Conservation (phyloP, 2,888 invertebrate species). For the Myathropa florea region DNA sequence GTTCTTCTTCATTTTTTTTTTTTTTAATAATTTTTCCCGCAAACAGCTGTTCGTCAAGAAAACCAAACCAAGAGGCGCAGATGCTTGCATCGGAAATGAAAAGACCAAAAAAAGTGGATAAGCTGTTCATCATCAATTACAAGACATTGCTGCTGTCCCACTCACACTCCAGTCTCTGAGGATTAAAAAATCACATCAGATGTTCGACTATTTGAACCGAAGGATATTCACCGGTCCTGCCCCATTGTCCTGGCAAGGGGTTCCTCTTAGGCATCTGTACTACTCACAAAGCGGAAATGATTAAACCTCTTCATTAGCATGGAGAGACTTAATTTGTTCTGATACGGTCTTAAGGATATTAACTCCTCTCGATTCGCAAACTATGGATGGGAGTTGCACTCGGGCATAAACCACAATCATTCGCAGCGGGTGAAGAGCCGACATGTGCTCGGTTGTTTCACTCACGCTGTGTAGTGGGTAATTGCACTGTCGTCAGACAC, state of each 20-base stretch:
- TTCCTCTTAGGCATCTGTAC: constrained; percentile 4
- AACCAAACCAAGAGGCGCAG: constrained; percentile 26
- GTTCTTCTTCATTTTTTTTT: neutral
- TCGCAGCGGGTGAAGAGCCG: constrained; percentile 32
- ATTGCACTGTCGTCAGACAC: constrained; percentile 35
- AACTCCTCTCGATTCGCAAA: neutral
- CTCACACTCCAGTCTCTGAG: neutral
- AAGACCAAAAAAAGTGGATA: constrained; percentile 7
- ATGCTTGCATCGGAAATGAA: constrained; percentile 14
- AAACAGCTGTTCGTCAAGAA: constrained; percentile 50
- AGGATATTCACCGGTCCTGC: neutral
- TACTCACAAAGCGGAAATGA: neutral
- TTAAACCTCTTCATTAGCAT: neutral
- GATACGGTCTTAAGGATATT: neutral
- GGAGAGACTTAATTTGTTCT: neutral
- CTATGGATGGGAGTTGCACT: neutral
- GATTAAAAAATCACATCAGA: constrained; percentile 46
- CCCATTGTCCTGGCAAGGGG: neutral
- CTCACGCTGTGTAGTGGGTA: constrained; percentile 46
- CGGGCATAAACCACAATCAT: constrained; percentile 19
- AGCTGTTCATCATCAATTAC: constrained; percentile 39
- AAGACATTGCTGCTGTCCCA: constrained; percentile 8
- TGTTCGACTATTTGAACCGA: constrained; percentile 13
- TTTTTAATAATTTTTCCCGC: constrained; percentile 11
- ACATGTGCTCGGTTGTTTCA: constrained; percentile 49